Conservation (phyloP, 2,113 vertebrate genomes). For the Hippocampus comes region DNA sequence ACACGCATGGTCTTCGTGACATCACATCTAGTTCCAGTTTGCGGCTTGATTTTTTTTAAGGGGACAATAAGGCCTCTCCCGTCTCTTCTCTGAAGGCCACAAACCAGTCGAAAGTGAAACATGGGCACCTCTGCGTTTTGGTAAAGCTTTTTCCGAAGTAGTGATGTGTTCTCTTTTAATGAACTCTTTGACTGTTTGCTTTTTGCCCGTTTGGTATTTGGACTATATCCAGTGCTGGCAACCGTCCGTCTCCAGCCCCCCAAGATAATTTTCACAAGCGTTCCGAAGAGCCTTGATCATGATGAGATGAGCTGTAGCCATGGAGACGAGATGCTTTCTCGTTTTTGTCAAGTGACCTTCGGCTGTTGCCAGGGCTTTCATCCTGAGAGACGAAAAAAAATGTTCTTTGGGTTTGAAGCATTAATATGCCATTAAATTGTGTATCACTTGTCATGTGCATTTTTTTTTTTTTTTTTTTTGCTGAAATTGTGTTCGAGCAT, state of each 20-base stretch:
- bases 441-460: neutral
- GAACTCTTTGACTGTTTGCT: neutral
- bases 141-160: neutral
- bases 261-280: conserved; percentile 11
- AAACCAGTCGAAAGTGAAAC: no score
- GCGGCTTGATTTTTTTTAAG: no score
- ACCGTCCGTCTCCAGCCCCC: neutral
- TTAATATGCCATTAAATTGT: neutral
- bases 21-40: conserved; percentile 12
- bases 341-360: conserved; percentile 36
- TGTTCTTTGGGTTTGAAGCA: neutral
- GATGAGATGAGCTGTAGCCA: conserved; percentile 23
- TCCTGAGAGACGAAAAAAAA: neutral
- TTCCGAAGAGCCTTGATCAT: conserved; percentile 5
- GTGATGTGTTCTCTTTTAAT: neutral
- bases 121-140: neutral
- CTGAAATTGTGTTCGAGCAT: neutral
- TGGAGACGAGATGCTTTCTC: conserved; percentile 33
- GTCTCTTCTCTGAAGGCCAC: no score
- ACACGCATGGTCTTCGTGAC: conserved; percentile 15
- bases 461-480: neutral
- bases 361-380: conserved; percentile 32
- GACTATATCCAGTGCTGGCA: neutral
- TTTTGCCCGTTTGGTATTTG: neutral
- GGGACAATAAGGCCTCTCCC: no score